A percentile compares a stretch with the other conserved stretches of the same genome.
phyloP scores from a whole-genome alignment of 2,113 vertebrate species.

The Saccopteryx leptura region DNA sequence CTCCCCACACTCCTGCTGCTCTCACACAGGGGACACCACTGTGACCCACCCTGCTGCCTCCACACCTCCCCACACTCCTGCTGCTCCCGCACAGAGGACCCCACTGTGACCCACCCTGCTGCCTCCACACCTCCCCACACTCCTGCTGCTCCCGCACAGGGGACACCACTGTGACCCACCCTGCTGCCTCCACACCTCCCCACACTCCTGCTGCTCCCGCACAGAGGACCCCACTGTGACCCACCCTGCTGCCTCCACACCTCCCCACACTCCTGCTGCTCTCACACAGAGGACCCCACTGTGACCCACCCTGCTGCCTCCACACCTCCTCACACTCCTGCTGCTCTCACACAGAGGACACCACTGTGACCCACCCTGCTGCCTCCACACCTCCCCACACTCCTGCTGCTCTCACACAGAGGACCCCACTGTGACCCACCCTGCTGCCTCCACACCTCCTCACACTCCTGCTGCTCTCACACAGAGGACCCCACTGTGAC shows the following conservation, averaged over 20 bases:
- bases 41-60: rapidly evolving
- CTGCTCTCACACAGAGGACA: rapidly evolving
- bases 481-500: rapidly evolving
- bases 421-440: not conserved
- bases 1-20: too few species aligned
- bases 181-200: not conserved
- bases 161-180: not conserved
- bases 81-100: rapidly evolving
- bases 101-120: rapidly evolving
- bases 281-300: rapidly evolving
- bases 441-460: not conserved
- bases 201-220: too few species aligned
- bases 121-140: not conserved
- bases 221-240: rapidly evolving
- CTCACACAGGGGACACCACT: rapidly evolving
- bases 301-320: rapidly evolving
- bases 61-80: too few species aligned
- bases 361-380: rapidly evolving
- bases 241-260: rapidly evolving
- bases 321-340: too few species aligned
- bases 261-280: too few species aligned
- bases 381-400: not conserved
- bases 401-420: too few species aligned
- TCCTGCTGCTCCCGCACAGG: too few species aligned
- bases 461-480: too few species aligned